phyloP scores from a whole-genome alignment of 2,888 invertebrate genomes.

The Chydorus sphaericus region DNA sequence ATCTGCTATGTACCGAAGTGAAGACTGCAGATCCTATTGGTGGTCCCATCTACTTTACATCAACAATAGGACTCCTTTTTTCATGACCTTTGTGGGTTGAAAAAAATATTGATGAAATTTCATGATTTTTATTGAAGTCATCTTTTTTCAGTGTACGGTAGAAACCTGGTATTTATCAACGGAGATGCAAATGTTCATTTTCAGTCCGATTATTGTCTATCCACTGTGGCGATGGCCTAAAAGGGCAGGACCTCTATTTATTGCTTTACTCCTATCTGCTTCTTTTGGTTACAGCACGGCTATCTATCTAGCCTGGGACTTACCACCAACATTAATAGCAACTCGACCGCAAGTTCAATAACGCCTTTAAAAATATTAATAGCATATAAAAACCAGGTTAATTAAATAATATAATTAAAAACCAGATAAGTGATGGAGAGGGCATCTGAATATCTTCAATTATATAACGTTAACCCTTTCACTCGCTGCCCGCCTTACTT shows the following conservation, averaged over 20 bases:
- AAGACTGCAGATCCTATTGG: conserved; percentile 48
- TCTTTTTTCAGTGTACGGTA: conserved; percentile 46
- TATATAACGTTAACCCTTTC: neutral
- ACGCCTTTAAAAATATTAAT: neutral
- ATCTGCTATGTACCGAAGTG: conserved; percentile 43
- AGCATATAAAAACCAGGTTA: neutral
- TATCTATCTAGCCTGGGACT: conserved; percentile 4
- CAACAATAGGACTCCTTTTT: conserved; percentile 28
- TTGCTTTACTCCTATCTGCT: neutral
- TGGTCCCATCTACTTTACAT: conserved; percentile 59
- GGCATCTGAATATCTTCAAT: neutral
- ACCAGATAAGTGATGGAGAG: neutral
- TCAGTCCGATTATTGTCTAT: conserved; percentile 18
- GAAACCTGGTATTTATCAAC: conserved; percentile 51
- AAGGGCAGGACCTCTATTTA: conserved; percentile 13
- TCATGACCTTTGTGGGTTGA: too few species aligned
- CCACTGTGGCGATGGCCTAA: conserved; percentile 18
- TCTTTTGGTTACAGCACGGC: conserved; percentile 11
- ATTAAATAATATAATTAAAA: neutral
- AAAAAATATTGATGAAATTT: too few species aligned
- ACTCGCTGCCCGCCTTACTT: neutral
- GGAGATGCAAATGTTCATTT: conserved; percentile 18
- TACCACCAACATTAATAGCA: conserved; percentile 9
- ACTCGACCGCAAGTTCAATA: conserved; percentile 12
- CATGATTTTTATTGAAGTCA: neutral